Base-by-base conservation (phyloP, 1,140 invertebrate species). In the Cyrtorhinus lividipennis region DNA sequence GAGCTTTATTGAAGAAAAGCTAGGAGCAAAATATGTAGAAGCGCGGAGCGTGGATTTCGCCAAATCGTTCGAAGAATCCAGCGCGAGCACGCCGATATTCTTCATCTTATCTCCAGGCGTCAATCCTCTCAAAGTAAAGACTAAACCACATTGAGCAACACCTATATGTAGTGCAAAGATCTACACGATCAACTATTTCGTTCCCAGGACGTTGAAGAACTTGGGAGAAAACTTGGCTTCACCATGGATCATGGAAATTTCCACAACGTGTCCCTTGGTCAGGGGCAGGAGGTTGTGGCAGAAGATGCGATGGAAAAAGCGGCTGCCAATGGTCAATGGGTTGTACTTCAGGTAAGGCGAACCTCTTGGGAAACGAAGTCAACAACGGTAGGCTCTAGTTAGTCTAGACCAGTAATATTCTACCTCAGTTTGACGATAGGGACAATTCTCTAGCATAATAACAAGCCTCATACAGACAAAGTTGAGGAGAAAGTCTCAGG, bases 71-170 rank as follows among this genome's bases (percentile, higher is more conserved):
- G 90, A 95, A 74, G 95, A 97, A 74, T 90, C 92, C 0, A 90
- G 89, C 69, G 86, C 90, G 0, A 85, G 83, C 0, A 96, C 91
- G 0, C 93, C 94, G 0, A 90, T 97, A 65, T 96, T 97, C 73
- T 98, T 97, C 70, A 96, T 98, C 69, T 76, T 98, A 0, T 96
- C 92, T 0, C 92, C 93, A 5, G 95, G 95, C 30, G 94, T 97
- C 0, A 93, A 97, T 78, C 94, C 95, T 0, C 74, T 97, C 12
- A 93, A 93, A 73, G 80, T 81, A 70, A 27, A 18, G 8, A 58
- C 8, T 57, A 8, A 23, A 57, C 24, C n/a, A n/a, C n/a, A n/a
- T n/a, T n/a, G n/a, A n/a, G n/a, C n/a, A n/a, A n/a, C n/a, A n/a
- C n/a, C n/a, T n/a, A n/a, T n/a, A n/a, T n/a, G n/a, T n/a, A n/a